Conservation (phyloP, 2,888 invertebrate genomes). For the Drosophila paracracens region DNA sequence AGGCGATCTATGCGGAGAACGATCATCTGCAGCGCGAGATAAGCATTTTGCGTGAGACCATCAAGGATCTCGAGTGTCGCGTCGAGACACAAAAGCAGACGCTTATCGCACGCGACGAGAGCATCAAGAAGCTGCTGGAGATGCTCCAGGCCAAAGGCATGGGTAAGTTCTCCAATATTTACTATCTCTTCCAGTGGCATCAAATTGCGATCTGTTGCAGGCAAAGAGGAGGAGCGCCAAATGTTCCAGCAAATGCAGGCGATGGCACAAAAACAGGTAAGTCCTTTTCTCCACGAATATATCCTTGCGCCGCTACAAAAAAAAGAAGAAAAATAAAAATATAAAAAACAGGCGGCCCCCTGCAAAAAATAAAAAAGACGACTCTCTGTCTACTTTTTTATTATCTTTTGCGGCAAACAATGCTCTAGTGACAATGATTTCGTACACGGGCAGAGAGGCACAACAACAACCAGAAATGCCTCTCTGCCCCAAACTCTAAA, state of each 20-base stretch:
- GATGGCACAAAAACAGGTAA: conserved; percentile 98
- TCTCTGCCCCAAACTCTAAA: conserved; percentile 31
- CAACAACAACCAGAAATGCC: conserved; percentile 20
- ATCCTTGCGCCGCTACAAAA: conserved; percentile 23
- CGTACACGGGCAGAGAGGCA: conserved; percentile 56
- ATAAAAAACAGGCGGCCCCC: conserved; percentile 29
- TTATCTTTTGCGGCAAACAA: conserved; percentile 67
- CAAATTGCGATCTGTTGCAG: conserved; percentile 84
- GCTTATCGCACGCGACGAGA: conserved; percentile 97
- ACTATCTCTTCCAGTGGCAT: conserved; percentile 9
- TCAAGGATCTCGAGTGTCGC: conserved; percentile 97
- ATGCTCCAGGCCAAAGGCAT: conserved; percentile 99
- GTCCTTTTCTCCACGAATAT: conserved; percentile 22
- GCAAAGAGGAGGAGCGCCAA: conserved; percentile 97
- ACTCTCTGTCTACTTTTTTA: conserved; percentile 40
- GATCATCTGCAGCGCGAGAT: conserved; percentile 97
- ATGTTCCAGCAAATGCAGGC: conserved; percentile 99
- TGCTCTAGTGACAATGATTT: conserved; percentile 81
- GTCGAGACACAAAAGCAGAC: conserved; percentile 99
- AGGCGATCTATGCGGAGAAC: conserved; percentile 96
- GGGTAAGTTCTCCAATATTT: conserved; percentile 90
- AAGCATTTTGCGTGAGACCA: conserved; percentile 95
- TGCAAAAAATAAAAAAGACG: conserved; percentile 16
- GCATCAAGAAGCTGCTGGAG: conserved; percentile 98
- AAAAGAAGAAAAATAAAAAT: not conserved